Percentiles rank a stretch among this genome's conserved stretches.
Conservation (phyloP, 2,888 invertebrate genomes). For the Thymelicus lineola region DNA sequence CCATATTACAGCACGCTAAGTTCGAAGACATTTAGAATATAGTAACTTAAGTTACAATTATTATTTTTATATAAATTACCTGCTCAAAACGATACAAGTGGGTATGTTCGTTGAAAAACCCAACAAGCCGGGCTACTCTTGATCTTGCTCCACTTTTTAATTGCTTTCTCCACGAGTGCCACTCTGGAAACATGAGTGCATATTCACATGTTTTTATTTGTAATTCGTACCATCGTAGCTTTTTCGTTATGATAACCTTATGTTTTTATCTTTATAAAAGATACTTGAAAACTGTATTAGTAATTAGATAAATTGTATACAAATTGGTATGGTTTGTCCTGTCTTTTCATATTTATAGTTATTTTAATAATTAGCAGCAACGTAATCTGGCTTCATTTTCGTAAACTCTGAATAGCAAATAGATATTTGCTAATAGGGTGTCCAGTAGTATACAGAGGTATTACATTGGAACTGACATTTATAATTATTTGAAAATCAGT, state of each 20-base stretch:
- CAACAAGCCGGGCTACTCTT: slow-evolving; percentile 31
- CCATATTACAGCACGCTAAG: too few relatives aligned
- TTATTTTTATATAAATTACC: slow-evolving; percentile 29
- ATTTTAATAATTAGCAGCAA: too few relatives aligned
- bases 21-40: too few relatives aligned
- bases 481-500: too few relatives aligned
- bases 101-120: slow-evolving; percentile 20
- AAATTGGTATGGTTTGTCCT: neutral
- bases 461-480: too few relatives aligned
- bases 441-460: too few relatives aligned
- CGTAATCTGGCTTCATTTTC: too few relatives aligned
- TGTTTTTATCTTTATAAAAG: slow-evolving; percentile 2
- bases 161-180: slow-evolving; percentile 31
- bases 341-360: too few relatives aligned
- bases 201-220: slow-evolving; percentile 32
- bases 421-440: too few relatives aligned
- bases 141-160: slow-evolving; percentile 36
- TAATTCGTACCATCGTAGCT: slow-evolving; percentile 17
- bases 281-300: neutral
- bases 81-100: slow-evolving; percentile 3
- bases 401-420: too few relatives aligned
- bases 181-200: slow-evolving; percentile 20
- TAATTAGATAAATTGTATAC: slow-evolving; percentile 32
- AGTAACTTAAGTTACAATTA: neutral
- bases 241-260: slow-evolving; percentile 5